phyloP scores from a whole-genome alignment of 2,113 vertebrate genomes.

The Cepphus grylle region DNA sequence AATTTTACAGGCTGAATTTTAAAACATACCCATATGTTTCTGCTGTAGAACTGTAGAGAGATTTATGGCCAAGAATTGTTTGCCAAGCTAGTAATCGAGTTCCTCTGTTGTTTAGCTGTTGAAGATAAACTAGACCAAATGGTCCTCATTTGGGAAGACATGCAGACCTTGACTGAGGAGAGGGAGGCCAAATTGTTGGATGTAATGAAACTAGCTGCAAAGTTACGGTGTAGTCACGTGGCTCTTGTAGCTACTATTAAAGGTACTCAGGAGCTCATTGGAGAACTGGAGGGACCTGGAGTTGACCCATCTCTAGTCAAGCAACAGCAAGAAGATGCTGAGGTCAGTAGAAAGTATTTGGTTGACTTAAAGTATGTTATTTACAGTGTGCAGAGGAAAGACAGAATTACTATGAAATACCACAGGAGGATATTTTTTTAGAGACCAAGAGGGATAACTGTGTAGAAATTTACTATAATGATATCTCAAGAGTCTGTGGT shows the following conservation, averaged over 20 bases:
- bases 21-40: background rate
- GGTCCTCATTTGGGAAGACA: constrained; percentile 92
- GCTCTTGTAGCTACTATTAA: constrained; percentile 90
- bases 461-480: constrained; percentile 2
- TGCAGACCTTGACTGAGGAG: constrained; percentile 90
- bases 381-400: background rate
- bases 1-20: background rate
- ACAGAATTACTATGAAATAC: background rate
- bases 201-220: constrained; percentile 96
- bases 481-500: background rate
- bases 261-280: constrained; percentile 92
- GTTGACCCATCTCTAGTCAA: constrained; percentile 96
- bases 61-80: constrained; percentile 11
- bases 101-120: constrained; percentile 79
- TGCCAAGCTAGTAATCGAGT: constrained; percentile 35
- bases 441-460: background rate
- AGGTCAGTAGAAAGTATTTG: constrained; percentile 74
- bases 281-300: constrained; percentile 90
- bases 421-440: background rate
- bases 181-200: constrained; percentile 92
- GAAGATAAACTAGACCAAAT: constrained; percentile 97
- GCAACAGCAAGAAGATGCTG: constrained; percentile 93
- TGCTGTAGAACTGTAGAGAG: background rate
- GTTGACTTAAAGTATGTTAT: background rate
- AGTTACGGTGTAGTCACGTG: constrained; percentile 97